Evolutionary conservation across 1,140 invertebrate species (phyloP).

Genomic region (Microplitis mediator): DNA sequence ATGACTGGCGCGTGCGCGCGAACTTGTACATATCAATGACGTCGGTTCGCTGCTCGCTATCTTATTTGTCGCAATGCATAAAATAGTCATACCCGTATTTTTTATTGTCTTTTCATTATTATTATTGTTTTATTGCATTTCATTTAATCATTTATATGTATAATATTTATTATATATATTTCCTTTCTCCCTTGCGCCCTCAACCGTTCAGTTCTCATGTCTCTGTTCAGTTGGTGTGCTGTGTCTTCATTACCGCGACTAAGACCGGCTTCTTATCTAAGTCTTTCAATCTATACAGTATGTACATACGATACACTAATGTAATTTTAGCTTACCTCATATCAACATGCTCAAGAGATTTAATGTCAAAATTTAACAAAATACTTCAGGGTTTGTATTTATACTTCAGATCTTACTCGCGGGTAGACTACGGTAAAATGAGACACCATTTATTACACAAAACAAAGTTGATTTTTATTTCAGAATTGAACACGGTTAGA

Average conservation of each 20-base stretch:
- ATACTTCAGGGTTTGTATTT: too few species aligned
- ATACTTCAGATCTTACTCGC: too few species aligned
- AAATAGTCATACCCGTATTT: neutral
- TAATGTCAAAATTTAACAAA: too few species aligned
- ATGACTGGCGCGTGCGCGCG: conserved; percentile 8
- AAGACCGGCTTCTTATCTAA: conserved; percentile 26
- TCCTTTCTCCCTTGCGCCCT: neutral
- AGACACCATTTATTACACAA: too few species aligned
- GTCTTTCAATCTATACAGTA: conserved; percentile 21
- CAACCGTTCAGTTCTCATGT: neutral
- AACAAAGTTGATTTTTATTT: too few species aligned
- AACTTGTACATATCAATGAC: conserved; percentile 15
- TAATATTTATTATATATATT: neutral
- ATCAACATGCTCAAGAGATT: too few species aligned
- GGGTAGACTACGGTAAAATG: too few species aligned
- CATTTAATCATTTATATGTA: neutral
- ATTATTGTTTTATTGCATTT: neutral
- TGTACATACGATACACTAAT: conserved; percentile 23
- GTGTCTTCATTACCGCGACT: conserved; percentile 24
- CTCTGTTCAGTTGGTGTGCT: neutral
- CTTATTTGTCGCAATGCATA: neutral
- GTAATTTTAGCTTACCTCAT: conserved; percentile 21
- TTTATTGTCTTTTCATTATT: neutral
- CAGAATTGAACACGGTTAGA: too few species aligned
- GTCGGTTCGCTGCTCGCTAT: conserved; percentile 1